A percentile compares a stretch with the other conserved stretches of the same genome.
These are phyloP conservation scores for Pygocentrus nattereri DNA, from an alignment of 2,797 vertebrate genomes.

Conservation along the genomic window DNA sequence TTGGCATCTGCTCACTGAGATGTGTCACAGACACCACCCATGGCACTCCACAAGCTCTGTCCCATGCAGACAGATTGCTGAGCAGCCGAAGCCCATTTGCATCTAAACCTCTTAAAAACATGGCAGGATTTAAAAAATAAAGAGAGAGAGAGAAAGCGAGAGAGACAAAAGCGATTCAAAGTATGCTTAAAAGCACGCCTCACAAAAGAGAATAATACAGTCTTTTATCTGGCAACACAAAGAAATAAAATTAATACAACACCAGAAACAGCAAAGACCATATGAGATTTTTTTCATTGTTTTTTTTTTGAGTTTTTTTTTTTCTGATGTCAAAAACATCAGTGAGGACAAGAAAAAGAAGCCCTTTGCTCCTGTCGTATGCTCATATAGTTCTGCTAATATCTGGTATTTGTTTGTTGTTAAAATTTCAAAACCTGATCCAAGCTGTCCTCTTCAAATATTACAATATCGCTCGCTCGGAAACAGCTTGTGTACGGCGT, in stretches of 20 bases:
- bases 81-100: slow-evolving; percentile 63
- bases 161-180: slow-evolving; percentile 49
- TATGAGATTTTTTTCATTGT: slow-evolving; percentile 16
- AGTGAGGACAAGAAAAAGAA: neutral
- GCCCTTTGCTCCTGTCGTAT: slow-evolving; percentile 25
- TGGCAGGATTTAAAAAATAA: slow-evolving; percentile 58
- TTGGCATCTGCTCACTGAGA: slow-evolving; percentile 62
- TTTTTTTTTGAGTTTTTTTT: neutral
- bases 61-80: slow-evolving; percentile 61
- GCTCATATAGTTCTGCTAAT: neutral
- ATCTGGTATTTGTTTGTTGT: slow-evolving; percentile 2
- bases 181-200: slow-evolving; percentile 11
- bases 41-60: slow-evolving; percentile 59
- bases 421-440: slow-evolving; percentile 32
- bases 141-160: slow-evolving; percentile 4
- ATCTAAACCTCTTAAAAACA: slow-evolving; percentile 59
- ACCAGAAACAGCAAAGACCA: slow-evolving; percentile 36
- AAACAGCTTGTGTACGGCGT: slow-evolving; percentile 8
- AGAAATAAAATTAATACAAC: slow-evolving; percentile 22
- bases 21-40: slow-evolving; percentile 66
- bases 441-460: slow-evolving; percentile 38
- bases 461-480: slow-evolving; percentile 15
- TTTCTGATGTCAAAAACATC: slow-evolving; percentile 40
- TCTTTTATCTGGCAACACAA: slow-evolving; percentile 43
- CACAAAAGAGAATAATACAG: slow-evolving; percentile 27